Conservation (phyloP, 2,797 vertebrate genomes). For the Lutjanus campechanus region DNA sequence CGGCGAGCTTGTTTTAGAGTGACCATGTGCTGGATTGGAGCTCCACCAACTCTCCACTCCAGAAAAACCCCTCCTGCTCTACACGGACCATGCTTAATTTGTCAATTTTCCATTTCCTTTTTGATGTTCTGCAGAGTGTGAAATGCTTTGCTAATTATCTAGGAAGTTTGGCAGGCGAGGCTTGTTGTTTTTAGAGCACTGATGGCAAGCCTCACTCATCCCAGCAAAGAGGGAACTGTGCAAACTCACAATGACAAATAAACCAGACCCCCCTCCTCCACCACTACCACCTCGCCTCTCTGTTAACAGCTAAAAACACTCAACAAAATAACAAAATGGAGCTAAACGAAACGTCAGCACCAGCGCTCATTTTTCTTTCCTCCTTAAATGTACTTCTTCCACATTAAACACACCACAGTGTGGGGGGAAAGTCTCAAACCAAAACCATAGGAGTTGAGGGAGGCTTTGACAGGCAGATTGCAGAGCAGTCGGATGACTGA, state of each 20-base stretch:
- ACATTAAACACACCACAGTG: constrained; percentile 67
- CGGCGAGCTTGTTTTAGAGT: constrained; percentile 49
- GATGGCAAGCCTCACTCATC: constrained; percentile 83
- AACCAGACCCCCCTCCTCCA: constrained; percentile 26
- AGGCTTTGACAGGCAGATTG: constrained; percentile 63
- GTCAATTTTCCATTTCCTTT: constrained; percentile 81
- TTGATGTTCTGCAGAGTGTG: constrained; percentile 84
- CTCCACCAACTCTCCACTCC: constrained; percentile 45
- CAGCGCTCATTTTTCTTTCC: constrained; percentile 57
- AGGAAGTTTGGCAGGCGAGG: constrained; percentile 81
- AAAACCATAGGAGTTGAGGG: constrained; percentile 54
- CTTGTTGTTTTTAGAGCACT: constrained; percentile 82
- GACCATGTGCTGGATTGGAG: constrained; percentile 63
- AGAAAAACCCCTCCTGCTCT: constrained; percentile 23
- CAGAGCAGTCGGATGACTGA: constrained; percentile 57
- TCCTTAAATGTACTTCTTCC: constrained; percentile 63
- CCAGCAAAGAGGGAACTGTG: constrained; percentile 67
- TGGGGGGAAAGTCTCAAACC: constrained; percentile 32
- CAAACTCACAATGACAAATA: constrained; percentile 79
- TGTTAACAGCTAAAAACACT: constrained; percentile 63
- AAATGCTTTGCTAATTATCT: constrained; percentile 86
- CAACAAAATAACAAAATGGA: constrained; percentile 64
- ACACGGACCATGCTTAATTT: constrained; percentile 71
- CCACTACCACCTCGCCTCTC: constrained; percentile 4
- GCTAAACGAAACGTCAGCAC: constrained; percentile 72